Evolutionary conservation across 2,888 invertebrate genomes (phyloP).

Genomic region (Rhingia campestris): DNA sequence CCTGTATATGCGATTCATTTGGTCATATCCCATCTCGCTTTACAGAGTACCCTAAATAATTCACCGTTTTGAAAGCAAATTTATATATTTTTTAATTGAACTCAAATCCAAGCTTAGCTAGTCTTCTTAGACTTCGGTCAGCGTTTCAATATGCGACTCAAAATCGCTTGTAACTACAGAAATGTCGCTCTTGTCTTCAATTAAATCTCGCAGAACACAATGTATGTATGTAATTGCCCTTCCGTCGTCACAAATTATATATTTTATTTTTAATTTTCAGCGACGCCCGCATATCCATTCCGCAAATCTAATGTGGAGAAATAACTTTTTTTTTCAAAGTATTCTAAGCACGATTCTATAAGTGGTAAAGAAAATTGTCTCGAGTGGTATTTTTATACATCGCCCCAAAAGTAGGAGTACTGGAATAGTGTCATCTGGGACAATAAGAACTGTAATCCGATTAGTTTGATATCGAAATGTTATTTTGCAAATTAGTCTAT

Average conservation of each 20-base stretch:
- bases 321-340: constrained; percentile 48
- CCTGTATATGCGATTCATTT: constrained; percentile 17
- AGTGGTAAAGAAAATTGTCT: constrained; percentile 41
- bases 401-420: constrained; percentile 34
- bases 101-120: constrained; percentile 66
- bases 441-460: constrained; percentile 9
- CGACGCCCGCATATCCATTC: constrained; percentile 34
- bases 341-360: constrained; percentile 42
- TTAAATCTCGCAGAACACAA: constrained; percentile 63
- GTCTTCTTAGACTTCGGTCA: constrained; percentile 66
- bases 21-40: constrained; percentile 5
- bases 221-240: too few species aligned
- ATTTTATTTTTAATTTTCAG: constrained; percentile 50
- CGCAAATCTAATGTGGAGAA: too few species aligned
- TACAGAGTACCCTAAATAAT: constrained; percentile 15
- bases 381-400: too few species aligned
- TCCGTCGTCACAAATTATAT: too few species aligned
- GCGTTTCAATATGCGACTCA: constrained; percentile 66
- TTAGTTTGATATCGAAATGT: constrained; percentile 22
- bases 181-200: constrained; percentile 74
- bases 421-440: constrained; percentile 33
- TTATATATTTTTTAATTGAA: constrained; percentile 72
- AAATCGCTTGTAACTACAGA: constrained; percentile 70
- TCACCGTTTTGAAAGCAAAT: constrained; percentile 46
- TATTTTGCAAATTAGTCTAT: constrained; percentile 19